Base-by-base conservation (phyloP, 2,797 vertebrate species). In the Cyclopterus lumpus region DNA sequence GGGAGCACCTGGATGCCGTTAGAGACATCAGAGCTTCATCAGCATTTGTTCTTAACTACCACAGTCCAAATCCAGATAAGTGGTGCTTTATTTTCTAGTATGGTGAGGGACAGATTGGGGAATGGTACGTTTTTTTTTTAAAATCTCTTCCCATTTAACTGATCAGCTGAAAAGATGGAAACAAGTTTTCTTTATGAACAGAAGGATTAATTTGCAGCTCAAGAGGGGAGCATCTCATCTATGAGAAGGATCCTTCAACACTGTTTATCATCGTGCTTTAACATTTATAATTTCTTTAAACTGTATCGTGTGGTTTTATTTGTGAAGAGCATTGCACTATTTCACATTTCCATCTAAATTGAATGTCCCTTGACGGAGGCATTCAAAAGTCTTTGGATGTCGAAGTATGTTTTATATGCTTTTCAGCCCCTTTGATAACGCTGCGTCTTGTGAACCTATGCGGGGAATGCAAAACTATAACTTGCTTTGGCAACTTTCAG, bases 1-100 rank as follows among this genome's bases (percentile, higher is more conserved):
- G 75, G 38, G 65, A 85, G 71, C 89, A 91, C 87, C 90, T 92
- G 90, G 87, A 84, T 85, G 80, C 67, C 82, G 84, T 76, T 76
- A 79, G 12, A 85, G 57, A 83, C 75, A 89, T 84, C 77, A 80
- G 75, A 81, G 75, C 72, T 76, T 84, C 86, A 90, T 87, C 79
- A 88, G 81, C 80, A 65, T 90, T 86, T 82, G 76, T 71, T 73
- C 72, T 68, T 75, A 74, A 84, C 71, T 67, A 76, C 71, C 49
- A 40, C 54, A 53, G 72, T 67, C 65, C 55, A 68, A 18, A 72
- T 53, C 54, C 34, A 38, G 62, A 72, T 75, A 83, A 83, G 49
- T 55, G 69, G 67, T 53, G 40, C 72, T 85, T 87, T 66, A 63
- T 65, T 74, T 64, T 42, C 53, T n/a, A 59, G 20, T 48, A 60